Conservation (phyloP, 2,888 invertebrate genomes). For the Flabesymbios commensalis region DNA sequence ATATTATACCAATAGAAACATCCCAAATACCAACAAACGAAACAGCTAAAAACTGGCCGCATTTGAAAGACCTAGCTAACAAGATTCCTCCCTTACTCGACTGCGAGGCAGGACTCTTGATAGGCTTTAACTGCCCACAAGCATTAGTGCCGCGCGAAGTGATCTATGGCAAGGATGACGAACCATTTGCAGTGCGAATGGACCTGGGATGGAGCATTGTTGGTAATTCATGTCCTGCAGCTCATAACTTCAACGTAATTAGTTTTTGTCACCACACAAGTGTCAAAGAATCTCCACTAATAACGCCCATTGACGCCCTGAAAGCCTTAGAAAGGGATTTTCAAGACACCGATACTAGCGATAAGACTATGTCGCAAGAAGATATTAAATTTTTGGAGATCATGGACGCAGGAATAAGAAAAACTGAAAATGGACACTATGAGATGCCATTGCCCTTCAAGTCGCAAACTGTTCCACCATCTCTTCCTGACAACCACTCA, state of each 20-base stretch:
- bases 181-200: neutral
- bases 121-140: neutral
- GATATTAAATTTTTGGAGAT: neutral
- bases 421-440: neutral
- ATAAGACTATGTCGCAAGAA: neutral
- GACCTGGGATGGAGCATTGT: slow-evolving; percentile 1
- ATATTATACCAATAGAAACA: too few relatives aligned
- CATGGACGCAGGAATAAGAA: neutral
- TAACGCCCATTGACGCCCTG: neutral
- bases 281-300: neutral
- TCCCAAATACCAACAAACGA: neutral
- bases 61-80: neutral
- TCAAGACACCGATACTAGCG: neutral
- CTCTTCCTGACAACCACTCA: neutral
- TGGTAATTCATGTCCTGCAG: neutral
- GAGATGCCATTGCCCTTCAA: neutral
- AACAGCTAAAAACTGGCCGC: neutral
- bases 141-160: neutral
- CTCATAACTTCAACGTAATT: neutral
- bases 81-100: neutral
- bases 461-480: neutral
- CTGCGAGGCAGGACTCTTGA: neutral
- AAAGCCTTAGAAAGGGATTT: neutral
- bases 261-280: neutral
- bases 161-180: neutral